These are phyloP conservation scores for Strix uralensis DNA, from an alignment of 2,113 vertebrate genomes.

Conservation along the genomic window DNA sequence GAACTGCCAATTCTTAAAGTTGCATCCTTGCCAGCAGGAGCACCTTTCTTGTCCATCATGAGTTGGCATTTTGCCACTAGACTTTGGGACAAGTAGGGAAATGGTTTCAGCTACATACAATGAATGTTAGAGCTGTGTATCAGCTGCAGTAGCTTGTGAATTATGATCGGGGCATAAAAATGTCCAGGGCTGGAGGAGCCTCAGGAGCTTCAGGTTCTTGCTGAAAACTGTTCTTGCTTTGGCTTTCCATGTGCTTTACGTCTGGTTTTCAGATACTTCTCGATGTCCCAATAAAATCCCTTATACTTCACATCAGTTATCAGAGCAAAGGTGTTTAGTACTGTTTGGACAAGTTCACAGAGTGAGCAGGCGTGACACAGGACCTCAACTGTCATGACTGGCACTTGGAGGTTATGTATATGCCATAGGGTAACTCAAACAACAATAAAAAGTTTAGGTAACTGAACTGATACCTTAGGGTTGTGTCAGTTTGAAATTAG, in stretches of 20 bases:
- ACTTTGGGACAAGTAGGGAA: background rate
- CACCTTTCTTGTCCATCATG: background rate
- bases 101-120: background rate
- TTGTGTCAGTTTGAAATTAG: background rate
- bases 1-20: background rate
- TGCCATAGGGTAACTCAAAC: background rate
- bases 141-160: background rate
- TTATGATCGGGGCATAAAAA: background rate
- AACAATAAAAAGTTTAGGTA: background rate
- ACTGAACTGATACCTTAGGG: background rate
- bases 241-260: background rate
- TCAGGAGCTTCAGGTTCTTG: background rate
- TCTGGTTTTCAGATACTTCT: background rate
- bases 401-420: background rate
- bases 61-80: background rate
- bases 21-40: background rate
- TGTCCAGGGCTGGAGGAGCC: background rate
- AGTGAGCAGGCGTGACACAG: background rate
- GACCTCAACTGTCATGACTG: accelerated
- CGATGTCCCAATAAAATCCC: background rate
- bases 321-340: background rate
- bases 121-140: background rate
- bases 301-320: background rate
- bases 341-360: background rate
- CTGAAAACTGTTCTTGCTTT: background rate